Evolutionary conservation across 2,888 invertebrate genomes (phyloP).

Genomic region (Plusia festucae): DNA sequence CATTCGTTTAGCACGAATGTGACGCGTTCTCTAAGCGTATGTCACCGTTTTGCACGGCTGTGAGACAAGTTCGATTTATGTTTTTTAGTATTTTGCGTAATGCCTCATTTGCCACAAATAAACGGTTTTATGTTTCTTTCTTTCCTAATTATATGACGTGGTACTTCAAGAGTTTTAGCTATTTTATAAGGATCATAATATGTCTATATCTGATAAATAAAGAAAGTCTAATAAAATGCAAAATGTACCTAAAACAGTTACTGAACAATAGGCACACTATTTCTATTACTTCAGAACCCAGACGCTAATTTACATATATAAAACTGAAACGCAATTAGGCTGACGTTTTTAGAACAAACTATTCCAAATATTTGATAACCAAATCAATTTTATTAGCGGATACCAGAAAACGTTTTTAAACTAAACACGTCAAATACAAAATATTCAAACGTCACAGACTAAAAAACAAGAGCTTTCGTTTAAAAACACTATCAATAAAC

Average conservation of each 20-base stretch:
- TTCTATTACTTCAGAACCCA: conserved; percentile 23
- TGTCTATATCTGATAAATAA: no score
- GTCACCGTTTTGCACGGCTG: no score
- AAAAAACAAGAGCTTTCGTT: conserved; percentile 21
- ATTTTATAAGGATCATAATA: no score
- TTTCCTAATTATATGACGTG: no score
- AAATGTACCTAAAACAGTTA: no score
- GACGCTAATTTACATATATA: conserved; percentile 47
- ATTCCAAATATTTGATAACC: conserved; percentile 30
- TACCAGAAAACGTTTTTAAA: conserved; percentile 54
- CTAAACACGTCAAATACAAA: conserved; percentile 28
- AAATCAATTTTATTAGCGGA: conserved; percentile 26
- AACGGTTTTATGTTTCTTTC: no score
- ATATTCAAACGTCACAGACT: conserved; percentile 27
- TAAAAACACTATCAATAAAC: conserved; percentile 45
- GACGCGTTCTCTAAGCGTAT: no score
- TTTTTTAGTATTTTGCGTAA: no score
- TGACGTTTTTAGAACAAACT: conserved; percentile 30
- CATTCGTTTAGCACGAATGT: no score
- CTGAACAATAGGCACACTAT: conserved; percentile 9
- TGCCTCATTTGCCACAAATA: no score
- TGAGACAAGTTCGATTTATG: no score
- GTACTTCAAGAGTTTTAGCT: no score
- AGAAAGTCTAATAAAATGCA: not conserved
- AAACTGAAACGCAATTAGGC: conserved; percentile 38